Conservation (phyloP, 2,797 vertebrate species). For the Xerus rutilus region DNA sequence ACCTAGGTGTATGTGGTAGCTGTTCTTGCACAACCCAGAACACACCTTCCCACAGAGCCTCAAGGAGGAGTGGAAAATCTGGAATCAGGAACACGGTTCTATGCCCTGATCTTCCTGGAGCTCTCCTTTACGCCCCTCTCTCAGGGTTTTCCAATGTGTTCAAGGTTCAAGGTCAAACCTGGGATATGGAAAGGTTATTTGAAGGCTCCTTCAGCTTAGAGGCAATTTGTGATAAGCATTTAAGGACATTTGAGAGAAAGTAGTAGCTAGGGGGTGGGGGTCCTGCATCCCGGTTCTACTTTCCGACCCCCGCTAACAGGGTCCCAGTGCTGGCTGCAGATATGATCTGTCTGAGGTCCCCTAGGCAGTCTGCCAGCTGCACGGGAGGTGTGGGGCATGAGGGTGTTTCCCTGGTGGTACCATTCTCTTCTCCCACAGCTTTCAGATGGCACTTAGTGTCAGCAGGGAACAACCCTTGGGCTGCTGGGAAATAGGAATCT, state of each 20-base stretch:
- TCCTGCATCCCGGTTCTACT: not conserved
- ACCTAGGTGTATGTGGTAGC: not conserved
- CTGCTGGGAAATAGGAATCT: not conserved
- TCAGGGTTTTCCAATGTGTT: not conserved
- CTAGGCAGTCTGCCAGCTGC: not conserved
- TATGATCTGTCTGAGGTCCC: not conserved
- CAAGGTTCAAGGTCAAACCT: not conserved
- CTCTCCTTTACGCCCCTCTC: not conserved
- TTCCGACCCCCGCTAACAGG: fast-evolving
- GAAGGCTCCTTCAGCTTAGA: not conserved
- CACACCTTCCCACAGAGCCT: not conserved
- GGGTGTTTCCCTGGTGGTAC: not conserved
- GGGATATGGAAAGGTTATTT: not conserved
- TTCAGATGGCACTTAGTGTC: not conserved
- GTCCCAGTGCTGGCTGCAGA: not conserved
- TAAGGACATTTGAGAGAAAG: not conserved
- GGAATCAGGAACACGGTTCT: not conserved
- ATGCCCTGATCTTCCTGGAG: not conserved
- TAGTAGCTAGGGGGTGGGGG: not conserved
- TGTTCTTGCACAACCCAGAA: not conserved
- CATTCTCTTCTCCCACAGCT: not conserved
- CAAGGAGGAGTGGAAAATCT: not conserved
- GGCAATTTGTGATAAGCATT: not conserved
- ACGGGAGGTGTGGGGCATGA: not conserved
- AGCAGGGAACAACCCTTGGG: not conserved